A percentile compares a stretch with the other conserved stretches of the same genome.
Conservation (phyloP, 2,888 invertebrate genomes). For the Microplitis manilae region DNA sequence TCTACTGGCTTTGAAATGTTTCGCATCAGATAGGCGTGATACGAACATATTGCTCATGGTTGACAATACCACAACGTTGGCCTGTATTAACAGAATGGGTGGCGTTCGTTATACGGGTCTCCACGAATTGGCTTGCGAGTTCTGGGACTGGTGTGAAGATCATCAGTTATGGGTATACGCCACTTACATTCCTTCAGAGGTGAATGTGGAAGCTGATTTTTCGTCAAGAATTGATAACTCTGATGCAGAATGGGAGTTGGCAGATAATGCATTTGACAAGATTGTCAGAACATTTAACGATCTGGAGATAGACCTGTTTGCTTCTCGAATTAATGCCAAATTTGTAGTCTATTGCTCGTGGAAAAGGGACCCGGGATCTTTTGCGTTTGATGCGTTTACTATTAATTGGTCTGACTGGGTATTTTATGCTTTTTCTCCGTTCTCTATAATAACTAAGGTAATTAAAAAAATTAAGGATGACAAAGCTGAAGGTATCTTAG, state of each 20-base stretch:
- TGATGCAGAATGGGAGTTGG: slow-evolving; percentile 2
- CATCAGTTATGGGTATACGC: slow-evolving; percentile 45
- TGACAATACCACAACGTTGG: slow-evolving; percentile 51
- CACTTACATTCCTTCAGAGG: neutral
- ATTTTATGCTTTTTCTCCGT: slow-evolving; percentile 42
- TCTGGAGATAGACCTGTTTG: slow-evolving; percentile 43
- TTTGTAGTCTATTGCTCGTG: slow-evolving; percentile 42
- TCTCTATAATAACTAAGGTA: slow-evolving; percentile 34
- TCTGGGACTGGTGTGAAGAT: slow-evolving; percentile 46
- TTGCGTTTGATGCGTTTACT: slow-evolving; percentile 46
- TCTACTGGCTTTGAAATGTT: neutral
- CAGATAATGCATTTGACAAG: neutral
- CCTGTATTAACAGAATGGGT: slow-evolving; percentile 49
- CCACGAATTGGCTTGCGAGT: slow-evolving; percentile 38
- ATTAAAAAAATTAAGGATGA: slow-evolving; percentile 46
- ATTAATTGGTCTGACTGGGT: slow-evolving; percentile 42
- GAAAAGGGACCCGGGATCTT: slow-evolving; percentile 41
- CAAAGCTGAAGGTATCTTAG: slow-evolving; percentile 55
- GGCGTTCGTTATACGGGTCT: slow-evolving; percentile 50
- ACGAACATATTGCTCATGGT: slow-evolving; percentile 24
- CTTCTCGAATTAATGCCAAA: slow-evolving; percentile 36
- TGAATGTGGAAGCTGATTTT: slow-evolving; percentile 44
- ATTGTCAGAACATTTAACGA: neutral
- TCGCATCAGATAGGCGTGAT: neutral
- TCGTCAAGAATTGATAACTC: slow-evolving; percentile 28